Evolutionary conservation across 2,113 vertebrate genomes (phyloP), one percentile per base, ranked within the genome.

Genomic region (Coptodon rendalli): DNA sequence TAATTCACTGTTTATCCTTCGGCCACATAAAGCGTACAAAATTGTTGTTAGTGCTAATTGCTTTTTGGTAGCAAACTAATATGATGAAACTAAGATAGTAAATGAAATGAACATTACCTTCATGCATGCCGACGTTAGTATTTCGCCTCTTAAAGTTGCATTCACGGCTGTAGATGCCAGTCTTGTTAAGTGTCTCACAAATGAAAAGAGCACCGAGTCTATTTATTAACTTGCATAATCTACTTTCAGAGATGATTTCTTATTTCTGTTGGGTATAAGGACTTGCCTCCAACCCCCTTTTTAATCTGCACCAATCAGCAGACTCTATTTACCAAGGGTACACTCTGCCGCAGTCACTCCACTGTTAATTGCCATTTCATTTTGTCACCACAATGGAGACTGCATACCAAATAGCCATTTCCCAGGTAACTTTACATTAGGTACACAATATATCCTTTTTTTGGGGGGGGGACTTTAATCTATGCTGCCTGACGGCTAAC

Each of bases 311-410:
- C 52, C 59, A 76, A 63, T 80, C 88, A 87, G 78, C 76, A 87
- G 71, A 45, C 27, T 56, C 79, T 57, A 73, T 81, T 91, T 81
- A 83, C 27, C 24, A 9, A 66, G 57, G 22, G 63, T 76, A 57
- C 14, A 61, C 52, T 71, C 56, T 19, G 82, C 80, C 13, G 56
- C 83, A 78, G 43, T 89, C 59, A 83, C 61, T 48, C 12, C 68
- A 31, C 54, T 83, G 31, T 84, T 91, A 91, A 92, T 84, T 90
- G 93, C 80, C 73, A 29, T 84, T 90, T 91, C 13, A 56, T 89
- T 78, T 92, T 78, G 22, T 54, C 73, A 24, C 27, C 9, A 59
- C n/a, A 16, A 89, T 71, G 43, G 38, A 45, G 54, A 22, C 84
- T 79, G 82, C 63, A 91, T 91, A 82, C 59, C 34, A 89, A 93